These are phyloP conservation scores for Lepidocyrtoides sp. DNA, from an alignment of 2,888 invertebrate genomes.

Conservation along the genomic window DNA sequence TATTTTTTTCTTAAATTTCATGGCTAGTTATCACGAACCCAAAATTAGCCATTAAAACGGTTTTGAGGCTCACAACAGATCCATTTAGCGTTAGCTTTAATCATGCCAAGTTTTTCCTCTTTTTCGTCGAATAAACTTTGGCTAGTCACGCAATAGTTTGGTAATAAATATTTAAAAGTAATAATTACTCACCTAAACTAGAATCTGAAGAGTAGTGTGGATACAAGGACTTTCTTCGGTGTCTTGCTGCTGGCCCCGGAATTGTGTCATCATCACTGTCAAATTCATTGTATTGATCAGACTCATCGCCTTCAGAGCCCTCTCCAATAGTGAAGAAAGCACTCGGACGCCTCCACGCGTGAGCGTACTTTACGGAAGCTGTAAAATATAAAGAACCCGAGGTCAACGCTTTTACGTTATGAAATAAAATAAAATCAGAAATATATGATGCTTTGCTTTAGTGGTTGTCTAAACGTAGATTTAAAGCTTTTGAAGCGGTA, in stretches of 20 bases:
- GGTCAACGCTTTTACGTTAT: background rate
- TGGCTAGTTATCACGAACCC: too few species aligned
- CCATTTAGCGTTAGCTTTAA: too few species aligned
- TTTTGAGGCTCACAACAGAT: too few species aligned
- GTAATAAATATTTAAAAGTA: too few species aligned
- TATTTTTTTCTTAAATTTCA: too few species aligned
- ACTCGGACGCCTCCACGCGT: slow-evolving; percentile 83
- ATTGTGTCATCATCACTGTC: slow-evolving; percentile 83
- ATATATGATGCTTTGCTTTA: too few species aligned
- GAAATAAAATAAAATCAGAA: background rate
- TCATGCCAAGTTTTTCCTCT: too few species aligned
- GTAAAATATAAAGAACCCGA: slow-evolving; percentile 8
- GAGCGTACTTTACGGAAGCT: slow-evolving; percentile 74
- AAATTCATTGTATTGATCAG: slow-evolving; percentile 85
- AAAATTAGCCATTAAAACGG: too few species aligned
- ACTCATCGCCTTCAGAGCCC: slow-evolving; percentile 82
- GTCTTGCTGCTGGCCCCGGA: slow-evolving; percentile 71
- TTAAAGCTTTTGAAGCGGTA: too few species aligned
- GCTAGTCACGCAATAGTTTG: too few species aligned
- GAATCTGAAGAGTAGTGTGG: slow-evolving; percentile 83
- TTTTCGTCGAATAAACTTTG: too few species aligned
- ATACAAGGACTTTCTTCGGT: slow-evolving; percentile 77
- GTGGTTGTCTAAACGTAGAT: too few species aligned
- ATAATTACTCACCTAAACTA: slow-evolving; percentile 82
- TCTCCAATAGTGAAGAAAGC: slow-evolving; percentile 85